These are phyloP conservation scores for Rhagologus leucostigma DNA, from an alignment of 2,113 vertebrate genomes.

Conservation along the genomic window DNA sequence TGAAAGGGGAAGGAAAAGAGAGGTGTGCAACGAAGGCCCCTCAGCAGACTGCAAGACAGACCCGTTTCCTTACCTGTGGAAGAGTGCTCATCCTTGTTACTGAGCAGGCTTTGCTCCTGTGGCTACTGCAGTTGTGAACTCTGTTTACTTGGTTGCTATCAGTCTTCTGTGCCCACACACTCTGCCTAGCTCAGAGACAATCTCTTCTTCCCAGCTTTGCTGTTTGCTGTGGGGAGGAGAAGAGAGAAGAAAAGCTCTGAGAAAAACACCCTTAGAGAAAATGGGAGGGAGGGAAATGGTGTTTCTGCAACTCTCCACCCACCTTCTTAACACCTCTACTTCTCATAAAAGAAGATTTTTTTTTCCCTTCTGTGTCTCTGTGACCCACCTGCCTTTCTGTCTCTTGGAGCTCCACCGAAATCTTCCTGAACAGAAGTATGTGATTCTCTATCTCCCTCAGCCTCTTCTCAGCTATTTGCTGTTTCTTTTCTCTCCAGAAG, in stretches of 20 bases:
- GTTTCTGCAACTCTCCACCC: neutral
- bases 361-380: neutral
- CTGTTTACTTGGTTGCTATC: constrained; percentile 5
- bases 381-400: neutral
- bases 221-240: constrained; percentile 15
- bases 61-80: constrained; percentile 40
- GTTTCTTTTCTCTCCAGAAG: neutral
- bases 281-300: neutral
- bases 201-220: constrained; percentile 29
- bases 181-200: neutral
- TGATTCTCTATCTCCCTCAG: neutral
- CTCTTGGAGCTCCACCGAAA: neutral
- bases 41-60: neutral
- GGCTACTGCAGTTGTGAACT: neutral
- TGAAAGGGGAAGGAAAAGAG: neutral
- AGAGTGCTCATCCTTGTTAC: constrained; percentile 20
- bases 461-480: neutral
- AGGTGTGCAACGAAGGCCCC: neutral
- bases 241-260: neutral
- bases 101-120: neutral
- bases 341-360: neutral
- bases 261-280: constrained; percentile 10
- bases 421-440: neutral
- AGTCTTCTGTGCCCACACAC: neutral
- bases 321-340: neutral